phyloP scores from a whole-genome alignment of 2,888 invertebrate species.

The Zeuzera pyrina region DNA sequence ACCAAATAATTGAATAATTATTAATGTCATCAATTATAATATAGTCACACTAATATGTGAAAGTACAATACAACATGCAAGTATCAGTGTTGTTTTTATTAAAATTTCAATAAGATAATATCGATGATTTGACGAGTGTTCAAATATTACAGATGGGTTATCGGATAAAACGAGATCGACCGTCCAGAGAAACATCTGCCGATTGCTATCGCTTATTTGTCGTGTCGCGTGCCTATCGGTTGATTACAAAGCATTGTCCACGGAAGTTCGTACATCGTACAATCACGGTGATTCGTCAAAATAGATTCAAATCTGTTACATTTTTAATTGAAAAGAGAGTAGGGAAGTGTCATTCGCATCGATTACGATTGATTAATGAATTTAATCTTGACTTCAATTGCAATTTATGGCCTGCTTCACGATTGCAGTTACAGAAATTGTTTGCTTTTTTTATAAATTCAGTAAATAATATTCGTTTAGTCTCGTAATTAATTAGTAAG shows the following conservation, averaged over 20 bases:
- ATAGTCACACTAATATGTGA: too few relatives aligned
- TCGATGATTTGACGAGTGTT: too few relatives aligned
- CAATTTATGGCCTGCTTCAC: not conserved
- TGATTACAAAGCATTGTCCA: slow-evolving; percentile 42
- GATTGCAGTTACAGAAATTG: not conserved
- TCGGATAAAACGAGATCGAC: too few relatives aligned
- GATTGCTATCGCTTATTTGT: slow-evolving; percentile 45
- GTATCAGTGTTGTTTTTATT: too few relatives aligned
- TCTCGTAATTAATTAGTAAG: too few relatives aligned
- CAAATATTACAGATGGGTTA: too few relatives aligned
- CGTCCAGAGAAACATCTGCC: slow-evolving; percentile 43
- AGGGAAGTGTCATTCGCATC: slow-evolving; percentile 34
- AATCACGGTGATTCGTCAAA: slow-evolving; percentile 52
- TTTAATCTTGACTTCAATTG: slow-evolving; percentile 7
- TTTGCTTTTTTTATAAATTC: not conserved
- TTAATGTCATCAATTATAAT: too few relatives aligned
- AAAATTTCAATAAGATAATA: too few relatives aligned
- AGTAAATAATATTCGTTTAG: too few relatives aligned
- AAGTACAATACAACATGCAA: too few relatives aligned
- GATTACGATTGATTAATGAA: slow-evolving; percentile 43
- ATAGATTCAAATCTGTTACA: slow-evolving; percentile 44
- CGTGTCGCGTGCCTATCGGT: slow-evolving; percentile 43
- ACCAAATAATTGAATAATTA: too few relatives aligned
- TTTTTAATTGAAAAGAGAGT: slow-evolving; percentile 45
- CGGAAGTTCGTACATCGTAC: slow-evolving; percentile 23